phyloP scores from a whole-genome alignment of 1,140 invertebrate species.

The Drosophila lacteicornis region DNA sequence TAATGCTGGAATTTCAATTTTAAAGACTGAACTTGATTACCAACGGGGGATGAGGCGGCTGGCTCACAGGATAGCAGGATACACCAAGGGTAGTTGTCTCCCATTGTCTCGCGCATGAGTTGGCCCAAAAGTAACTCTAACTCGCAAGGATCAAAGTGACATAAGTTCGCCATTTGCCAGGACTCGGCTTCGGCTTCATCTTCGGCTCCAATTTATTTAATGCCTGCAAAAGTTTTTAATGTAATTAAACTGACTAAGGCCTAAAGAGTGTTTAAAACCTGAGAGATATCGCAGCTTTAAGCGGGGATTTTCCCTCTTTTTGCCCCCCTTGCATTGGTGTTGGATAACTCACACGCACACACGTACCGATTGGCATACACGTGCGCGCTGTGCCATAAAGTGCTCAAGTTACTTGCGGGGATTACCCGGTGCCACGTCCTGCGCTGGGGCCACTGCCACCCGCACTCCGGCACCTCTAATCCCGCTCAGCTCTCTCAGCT shows the following conservation, averaged over 20 bases:
- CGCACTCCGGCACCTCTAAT: conserved; percentile 12
- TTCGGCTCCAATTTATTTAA: conserved; percentile 73
- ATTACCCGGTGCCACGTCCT: conserved; percentile 47
- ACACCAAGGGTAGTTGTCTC: conserved; percentile 42
- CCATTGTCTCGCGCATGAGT: conserved; percentile 73
- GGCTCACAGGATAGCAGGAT: not conserved
- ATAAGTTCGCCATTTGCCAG: conserved; percentile 58
- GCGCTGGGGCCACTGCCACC: not conserved
- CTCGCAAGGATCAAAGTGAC: conserved; percentile 77
- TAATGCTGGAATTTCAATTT: conserved; percentile 83
- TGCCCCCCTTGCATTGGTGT: not conserved
- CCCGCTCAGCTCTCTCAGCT: not conserved
- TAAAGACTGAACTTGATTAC: conserved; percentile 83
- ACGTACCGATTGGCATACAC: conserved; percentile 47
- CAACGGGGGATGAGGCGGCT: conserved; percentile 5
- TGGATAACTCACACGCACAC: conserved; percentile 37
- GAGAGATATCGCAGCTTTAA: conserved; percentile 57
- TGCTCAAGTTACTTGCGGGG: conserved; percentile 76
- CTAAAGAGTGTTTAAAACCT: conserved; percentile 72
- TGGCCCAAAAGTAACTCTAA: conserved; percentile 59
- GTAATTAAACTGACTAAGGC: conserved; percentile 78
- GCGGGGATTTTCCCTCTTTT: conserved; percentile 9
- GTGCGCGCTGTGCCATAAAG: conserved; percentile 70
- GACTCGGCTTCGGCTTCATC: conserved; percentile 18
- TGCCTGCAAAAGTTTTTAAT: conserved; percentile 74